A percentile compares a stretch with the other conserved stretches of the same genome.
These are phyloP conservation scores for Lasioglossum albipes DNA, from an alignment of 1,140 invertebrate genomes.

Conservation along the genomic window DNA sequence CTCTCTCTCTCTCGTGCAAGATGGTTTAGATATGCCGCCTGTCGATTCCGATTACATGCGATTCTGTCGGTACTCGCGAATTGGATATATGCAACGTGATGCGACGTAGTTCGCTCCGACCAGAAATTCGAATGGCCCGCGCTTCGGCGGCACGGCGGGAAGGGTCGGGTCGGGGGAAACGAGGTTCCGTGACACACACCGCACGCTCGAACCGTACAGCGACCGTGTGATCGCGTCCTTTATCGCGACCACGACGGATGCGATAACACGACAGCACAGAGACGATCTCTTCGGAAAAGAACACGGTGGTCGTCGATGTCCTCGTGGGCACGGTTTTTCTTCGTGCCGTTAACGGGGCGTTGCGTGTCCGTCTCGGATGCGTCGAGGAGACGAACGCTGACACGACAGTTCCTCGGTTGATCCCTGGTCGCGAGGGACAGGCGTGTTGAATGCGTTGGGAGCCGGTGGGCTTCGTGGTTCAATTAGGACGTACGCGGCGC, in stretches of 20 bases:
- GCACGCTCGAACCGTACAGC: conserved; percentile 21
- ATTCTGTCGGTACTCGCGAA: no score
- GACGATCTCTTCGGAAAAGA: background rate
- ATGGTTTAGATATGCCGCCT: no score
- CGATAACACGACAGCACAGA: conserved; percentile 4
- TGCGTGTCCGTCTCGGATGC: conserved; percentile 6
- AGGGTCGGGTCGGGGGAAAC: background rate
- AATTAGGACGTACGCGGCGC: background rate
- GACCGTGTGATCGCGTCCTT: conserved; percentile 27
- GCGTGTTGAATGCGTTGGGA: background rate
- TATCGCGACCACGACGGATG: conserved; percentile 16
- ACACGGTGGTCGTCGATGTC: background rate
- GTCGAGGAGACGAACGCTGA: background rate
- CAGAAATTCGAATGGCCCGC: conserved; percentile 26
- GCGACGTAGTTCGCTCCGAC: no score
- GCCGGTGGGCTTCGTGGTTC: no score
- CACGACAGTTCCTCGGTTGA: background rate
- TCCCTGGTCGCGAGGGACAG: background rate
- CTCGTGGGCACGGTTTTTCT: background rate
- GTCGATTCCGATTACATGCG: no score
- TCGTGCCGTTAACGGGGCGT: background rate
- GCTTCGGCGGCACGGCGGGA: conserved; percentile 23
- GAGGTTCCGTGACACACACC: background rate
- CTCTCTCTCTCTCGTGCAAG: no score
- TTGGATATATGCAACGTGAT: no score